A percentile compares a stretch with the other conserved stretches of the same genome.
Conservation (phyloP, 92 coral and sea anemone genomes). For the Diadumene lineata region DNA sequence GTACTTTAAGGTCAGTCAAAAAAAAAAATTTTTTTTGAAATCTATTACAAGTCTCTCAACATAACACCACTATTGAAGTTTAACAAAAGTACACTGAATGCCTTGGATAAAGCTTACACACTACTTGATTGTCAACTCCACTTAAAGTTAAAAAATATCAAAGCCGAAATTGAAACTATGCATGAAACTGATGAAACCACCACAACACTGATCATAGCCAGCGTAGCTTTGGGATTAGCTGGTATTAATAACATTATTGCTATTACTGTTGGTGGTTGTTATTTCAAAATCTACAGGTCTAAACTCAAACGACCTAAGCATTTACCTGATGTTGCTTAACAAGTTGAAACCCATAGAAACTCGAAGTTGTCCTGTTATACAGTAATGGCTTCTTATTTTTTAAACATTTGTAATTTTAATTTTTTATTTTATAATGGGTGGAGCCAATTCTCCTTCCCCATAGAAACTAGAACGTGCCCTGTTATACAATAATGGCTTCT, state of each 20-base stretch:
- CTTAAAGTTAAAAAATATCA: not conserved
- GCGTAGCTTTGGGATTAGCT: not conserved
- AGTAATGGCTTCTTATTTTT: no score
- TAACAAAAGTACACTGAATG: conserved; percentile 19
- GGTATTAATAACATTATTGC: not conserved
- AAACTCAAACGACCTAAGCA: no score
- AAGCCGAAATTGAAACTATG: conserved; percentile 18
- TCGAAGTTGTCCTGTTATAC: no score
- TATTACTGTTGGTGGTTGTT: not conserved
- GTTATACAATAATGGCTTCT: no score
- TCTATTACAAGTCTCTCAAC: conserved; percentile 33
- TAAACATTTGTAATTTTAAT: no score
- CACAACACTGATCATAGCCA: not conserved
- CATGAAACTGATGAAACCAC: conserved; percentile 8
- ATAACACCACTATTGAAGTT: conserved; percentile 26
- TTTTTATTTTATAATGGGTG: no score
- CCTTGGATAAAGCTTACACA: conserved; percentile 29
- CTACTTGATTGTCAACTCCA: conserved; percentile 10
- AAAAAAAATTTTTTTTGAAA: no score
- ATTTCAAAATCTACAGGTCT: not conserved
- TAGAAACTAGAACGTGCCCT: no score
- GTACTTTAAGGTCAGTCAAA: no score
- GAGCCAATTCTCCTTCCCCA: no score
- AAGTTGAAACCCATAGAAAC: no score
- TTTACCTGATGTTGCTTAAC: no score